Base-by-base conservation (phyloP, 1,140 invertebrate species). In the Cherax quadricarinatus region DNA sequence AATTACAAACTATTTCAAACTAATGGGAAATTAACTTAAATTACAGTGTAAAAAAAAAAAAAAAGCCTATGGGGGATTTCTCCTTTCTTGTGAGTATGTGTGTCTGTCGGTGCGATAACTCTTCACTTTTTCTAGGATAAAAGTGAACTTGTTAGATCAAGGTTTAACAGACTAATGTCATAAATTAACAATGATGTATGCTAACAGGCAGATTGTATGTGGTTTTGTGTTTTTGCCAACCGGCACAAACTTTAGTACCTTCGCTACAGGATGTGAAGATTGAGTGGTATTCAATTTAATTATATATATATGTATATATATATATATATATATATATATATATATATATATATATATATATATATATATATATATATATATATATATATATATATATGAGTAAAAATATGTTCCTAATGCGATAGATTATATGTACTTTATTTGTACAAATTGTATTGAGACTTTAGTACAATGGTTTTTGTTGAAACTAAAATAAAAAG, bases 121-220 rank as follows among this genome's bases (percentile, higher is more conserved):
- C 14, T 84, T 90, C 88, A 90, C 88, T 85, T 90, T 90, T 90
- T 90, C 88, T 83, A 90, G 82, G 81, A 70, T 73, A 90, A 90
- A 84, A 90, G 88, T 90, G 88, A 83, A 90, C n/a, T 90, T 90
- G 81, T 90, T 90, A 84, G 70, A 73, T 83, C 62, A 85, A 16
- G 82, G n/a, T 90, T 78, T 78, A 30, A 79, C 53, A 78, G 73
- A 80, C 73, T 88, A 79, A 62, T 79, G 70, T 88, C 30, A 88
- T 57, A 75, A 88, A 62, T 79, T 88, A 88, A 81, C 86, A 53
- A 88, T 80, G 75, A 80, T 80, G 78, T 88, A 88, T 79, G 75
- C 86, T 88, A 88, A 88, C 86, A 88, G 86, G 51, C 73, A 88
- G 75, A 57, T 78, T 79, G 78, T 80, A 88, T 79, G 75, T 87